Conservation (phyloP, 2,888 invertebrate species). For the Parapristionchus giblindavisi region DNA sequence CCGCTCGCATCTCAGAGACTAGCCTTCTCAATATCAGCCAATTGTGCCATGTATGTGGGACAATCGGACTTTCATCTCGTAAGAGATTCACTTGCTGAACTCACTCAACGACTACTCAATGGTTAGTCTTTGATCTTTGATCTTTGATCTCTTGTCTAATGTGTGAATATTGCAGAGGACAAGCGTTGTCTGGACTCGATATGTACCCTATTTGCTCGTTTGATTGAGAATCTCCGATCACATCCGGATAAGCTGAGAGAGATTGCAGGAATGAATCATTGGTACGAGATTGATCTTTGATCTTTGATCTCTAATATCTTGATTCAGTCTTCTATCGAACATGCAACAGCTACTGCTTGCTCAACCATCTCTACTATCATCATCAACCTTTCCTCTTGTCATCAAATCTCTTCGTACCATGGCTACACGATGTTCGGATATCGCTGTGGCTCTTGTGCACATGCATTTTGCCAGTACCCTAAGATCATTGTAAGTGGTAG, state of each 20-base stretch:
- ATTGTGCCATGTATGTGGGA: slow-evolving; percentile 80
- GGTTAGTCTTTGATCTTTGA: slow-evolving; percentile 37
- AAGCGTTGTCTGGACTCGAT: slow-evolving; percentile 98
- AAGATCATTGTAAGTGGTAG: slow-evolving; percentile 11
- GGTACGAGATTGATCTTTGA: slow-evolving; percentile 26
- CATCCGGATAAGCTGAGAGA: slow-evolving; percentile 89
- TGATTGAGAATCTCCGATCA: slow-evolving; percentile 94
- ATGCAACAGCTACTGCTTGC: slow-evolving; percentile 78
- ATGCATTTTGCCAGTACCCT: slow-evolving; percentile 45
- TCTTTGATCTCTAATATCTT: neutral
- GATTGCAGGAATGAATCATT: slow-evolving; percentile 77
- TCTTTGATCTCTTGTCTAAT: slow-evolving; percentile 2
- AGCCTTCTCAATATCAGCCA: slow-evolving; percentile 93
- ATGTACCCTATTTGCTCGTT: slow-evolving; percentile 91
- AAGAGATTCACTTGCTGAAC: slow-evolving; percentile 56
- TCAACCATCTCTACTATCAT: slow-evolving; percentile 92
- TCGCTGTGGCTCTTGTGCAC: slow-evolving; percentile 56
- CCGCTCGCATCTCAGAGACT: slow-evolving; percentile 96
- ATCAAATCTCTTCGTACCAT: slow-evolving; percentile 90
- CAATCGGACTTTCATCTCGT: slow-evolving; percentile 83
- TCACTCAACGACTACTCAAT: slow-evolving; percentile 57
- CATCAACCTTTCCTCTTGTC: slow-evolving; percentile 93
- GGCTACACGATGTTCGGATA: slow-evolving; percentile 73
- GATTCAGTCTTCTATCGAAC: slow-evolving; percentile 49
- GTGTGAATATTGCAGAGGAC: slow-evolving; percentile 75